Percentiles rank a stretch among this genome's conserved stretches.
phyloP scores from a whole-genome alignment of 2,888 invertebrate species.

The Dicranocentrus wangi region DNA sequence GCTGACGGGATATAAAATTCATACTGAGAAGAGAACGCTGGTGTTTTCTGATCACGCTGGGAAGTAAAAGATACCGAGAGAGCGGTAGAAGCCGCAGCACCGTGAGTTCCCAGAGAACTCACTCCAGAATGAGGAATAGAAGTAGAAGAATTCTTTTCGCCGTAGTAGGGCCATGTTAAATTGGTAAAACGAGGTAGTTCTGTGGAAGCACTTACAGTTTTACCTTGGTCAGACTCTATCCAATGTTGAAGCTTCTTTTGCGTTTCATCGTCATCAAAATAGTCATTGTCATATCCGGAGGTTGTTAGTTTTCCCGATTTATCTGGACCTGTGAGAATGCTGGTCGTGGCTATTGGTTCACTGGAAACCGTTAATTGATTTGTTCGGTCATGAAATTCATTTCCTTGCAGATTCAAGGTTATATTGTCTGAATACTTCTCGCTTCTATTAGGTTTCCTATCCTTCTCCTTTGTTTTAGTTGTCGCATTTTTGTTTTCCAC shows the following conservation, averaged over 20 bases:
- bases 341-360: constrained; percentile 11
- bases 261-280: constrained; percentile 52
- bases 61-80: constrained; percentile 38
- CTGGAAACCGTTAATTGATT: background rate
- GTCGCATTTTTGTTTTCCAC: constrained; percentile 37
- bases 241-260: constrained; percentile 46
- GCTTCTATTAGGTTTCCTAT: background rate
- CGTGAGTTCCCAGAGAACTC: background rate
- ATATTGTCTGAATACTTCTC: too few species aligned
- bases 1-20: constrained; percentile 60
- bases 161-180: constrained; percentile 51
- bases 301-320: background rate
- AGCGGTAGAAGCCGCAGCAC: constrained; percentile 19
- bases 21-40: background rate
- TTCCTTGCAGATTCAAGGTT: too few species aligned
- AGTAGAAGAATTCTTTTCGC: background rate
- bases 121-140: background rate
- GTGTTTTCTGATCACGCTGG: constrained; percentile 12
- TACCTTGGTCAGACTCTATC: constrained; percentile 56
- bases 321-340: constrained; percentile 38
- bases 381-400: constrained; percentile 13
- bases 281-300: constrained; percentile 20
- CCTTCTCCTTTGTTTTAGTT: background rate
- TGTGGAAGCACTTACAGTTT: constrained; percentile 36
- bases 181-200: constrained; percentile 50